These are phyloP conservation scores for Periophthalmus modestus DNA, from an alignment of 2,113 vertebrate genomes.

Conservation along the genomic window DNA sequence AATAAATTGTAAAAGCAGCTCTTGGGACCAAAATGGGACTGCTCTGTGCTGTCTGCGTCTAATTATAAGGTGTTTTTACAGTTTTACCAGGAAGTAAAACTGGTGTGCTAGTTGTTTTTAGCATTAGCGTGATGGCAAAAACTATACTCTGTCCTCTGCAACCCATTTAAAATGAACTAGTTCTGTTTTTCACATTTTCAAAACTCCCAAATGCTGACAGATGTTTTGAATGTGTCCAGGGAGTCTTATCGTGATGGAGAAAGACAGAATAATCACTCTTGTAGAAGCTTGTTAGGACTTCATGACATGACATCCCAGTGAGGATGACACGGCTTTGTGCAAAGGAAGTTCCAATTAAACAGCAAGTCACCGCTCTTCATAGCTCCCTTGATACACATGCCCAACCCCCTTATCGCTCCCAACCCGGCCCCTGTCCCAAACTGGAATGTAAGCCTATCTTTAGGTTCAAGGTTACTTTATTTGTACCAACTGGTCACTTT, in stretches of 20 bases:
- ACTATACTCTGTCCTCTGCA: too few species aligned
- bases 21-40: too few species aligned
- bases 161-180: too few species aligned
- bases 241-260: conserved; percentile 16
- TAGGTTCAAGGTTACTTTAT: conserved; percentile 7
- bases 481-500: too few species aligned
- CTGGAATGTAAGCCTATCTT: conserved; percentile 37
- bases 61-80: too few species aligned
- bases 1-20: too few species aligned
- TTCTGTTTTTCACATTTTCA: too few species aligned
- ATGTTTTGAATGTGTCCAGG: background rate
- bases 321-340: conserved; percentile 54
- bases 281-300: conserved; percentile 29
- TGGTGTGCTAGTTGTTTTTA: too few species aligned
- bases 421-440: conserved; percentile 25
- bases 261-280: background rate
- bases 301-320: conserved; percentile 24
- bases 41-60: too few species aligned
- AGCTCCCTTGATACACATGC: conserved; percentile 9
- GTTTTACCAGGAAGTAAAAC: too few species aligned
- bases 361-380: conserved; percentile 33
- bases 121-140: too few species aligned
- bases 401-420: background rate
- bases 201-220: background rate
- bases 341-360: conserved; percentile 41